Evolutionary conservation across 1,140 invertebrate genomes (phyloP).

Genomic region (Notospermus geniculatus): DNA sequence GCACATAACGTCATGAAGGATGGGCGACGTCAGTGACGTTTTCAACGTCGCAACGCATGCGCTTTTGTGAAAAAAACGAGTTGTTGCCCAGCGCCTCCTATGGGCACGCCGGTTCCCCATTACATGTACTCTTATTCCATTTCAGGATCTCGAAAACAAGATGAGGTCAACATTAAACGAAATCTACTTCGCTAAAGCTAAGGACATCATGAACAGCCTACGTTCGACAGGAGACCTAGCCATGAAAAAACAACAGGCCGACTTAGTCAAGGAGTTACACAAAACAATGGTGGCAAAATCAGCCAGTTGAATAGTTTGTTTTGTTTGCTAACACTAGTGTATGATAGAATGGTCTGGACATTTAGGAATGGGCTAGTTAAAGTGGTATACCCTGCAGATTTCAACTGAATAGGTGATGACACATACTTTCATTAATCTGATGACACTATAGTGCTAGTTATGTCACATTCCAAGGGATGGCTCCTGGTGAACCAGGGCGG

Average conservation of each 20-base stretch:
- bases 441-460: not conserved
- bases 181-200: constrained; percentile 99
- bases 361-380: not conserved
- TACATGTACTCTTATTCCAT: constrained; percentile 61
- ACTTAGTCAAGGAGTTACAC: constrained; percentile 82
- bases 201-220: constrained; percentile 97
- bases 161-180: constrained; percentile 97
- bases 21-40: too few relatives aligned
- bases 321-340: not conserved
- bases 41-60: too few relatives aligned
- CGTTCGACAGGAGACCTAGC: constrained; percentile 81
- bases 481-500: too few relatives aligned
- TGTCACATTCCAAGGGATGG: not conserved
- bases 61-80: too few relatives aligned
- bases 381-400: not conserved
- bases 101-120: too few relatives aligned
- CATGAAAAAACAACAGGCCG: constrained; percentile 78
- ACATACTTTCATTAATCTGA: too few relatives aligned
- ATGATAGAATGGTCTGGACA: not conserved
- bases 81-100: too few relatives aligned
- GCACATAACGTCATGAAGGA: too few relatives aligned
- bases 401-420: not conserved
- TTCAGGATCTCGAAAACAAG: constrained; percentile 99
- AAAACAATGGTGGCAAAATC: constrained; percentile 46
- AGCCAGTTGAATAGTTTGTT: constrained; percentile 9